Percentiles rank a stretch among this genome's conserved stretches.
phyloP scores from a whole-genome alignment of 2,113 vertebrate species.

The Cavia porcellus region DNA sequence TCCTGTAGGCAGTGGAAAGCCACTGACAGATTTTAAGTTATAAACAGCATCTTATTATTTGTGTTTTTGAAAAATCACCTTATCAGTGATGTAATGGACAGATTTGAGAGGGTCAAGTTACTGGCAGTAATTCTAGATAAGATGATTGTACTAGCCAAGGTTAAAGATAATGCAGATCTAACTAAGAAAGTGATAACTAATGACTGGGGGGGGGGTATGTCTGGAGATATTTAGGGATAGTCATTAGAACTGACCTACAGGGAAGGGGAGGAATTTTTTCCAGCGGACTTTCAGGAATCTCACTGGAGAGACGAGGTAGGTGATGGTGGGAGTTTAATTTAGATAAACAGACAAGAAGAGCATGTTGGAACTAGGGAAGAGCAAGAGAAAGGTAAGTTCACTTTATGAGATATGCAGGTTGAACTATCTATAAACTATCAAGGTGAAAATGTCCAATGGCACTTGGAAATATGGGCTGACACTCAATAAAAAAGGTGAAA shows the following conservation, averaged over 20 bases:
- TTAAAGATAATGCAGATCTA: background rate
- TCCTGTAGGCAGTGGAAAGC: background rate
- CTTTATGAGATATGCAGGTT: background rate
- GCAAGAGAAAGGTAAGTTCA: background rate
- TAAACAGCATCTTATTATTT: background rate
- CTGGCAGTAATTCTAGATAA: background rate
- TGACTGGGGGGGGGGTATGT: background rate
- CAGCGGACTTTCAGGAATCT: background rate
- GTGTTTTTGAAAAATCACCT: background rate
- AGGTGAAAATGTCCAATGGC: background rate
- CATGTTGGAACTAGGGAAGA: background rate
- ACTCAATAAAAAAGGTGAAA: background rate
- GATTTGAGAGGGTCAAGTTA: background rate
- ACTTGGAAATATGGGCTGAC: background rate
- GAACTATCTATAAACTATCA: background rate
- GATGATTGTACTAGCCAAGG: background rate
- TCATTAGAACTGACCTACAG: background rate
- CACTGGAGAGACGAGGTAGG: background rate
- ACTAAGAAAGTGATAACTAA: background rate
- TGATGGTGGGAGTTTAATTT: background rate
- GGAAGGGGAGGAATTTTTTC: background rate
- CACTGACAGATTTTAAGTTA: background rate
- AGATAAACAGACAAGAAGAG: background rate
- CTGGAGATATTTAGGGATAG: background rate
- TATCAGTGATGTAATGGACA: background rate